Conservation (phyloP, 2,888 invertebrate genomes). For the Latrodectus elegans region DNA sequence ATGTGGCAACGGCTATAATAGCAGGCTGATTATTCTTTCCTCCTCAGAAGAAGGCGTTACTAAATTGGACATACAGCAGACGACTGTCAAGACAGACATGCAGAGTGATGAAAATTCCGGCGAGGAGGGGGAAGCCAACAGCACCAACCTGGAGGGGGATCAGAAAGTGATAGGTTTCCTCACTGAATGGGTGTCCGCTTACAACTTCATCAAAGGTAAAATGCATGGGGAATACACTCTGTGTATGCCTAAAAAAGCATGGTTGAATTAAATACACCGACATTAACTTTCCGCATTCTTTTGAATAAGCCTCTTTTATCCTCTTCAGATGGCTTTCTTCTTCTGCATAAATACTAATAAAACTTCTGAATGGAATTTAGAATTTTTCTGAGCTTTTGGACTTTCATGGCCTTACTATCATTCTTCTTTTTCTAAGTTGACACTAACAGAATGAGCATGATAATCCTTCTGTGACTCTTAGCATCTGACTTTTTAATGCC, state of each 20-base stretch:
- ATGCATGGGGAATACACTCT: not conserved
- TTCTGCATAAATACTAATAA: not conserved
- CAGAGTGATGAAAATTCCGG: conserved; percentile 73
- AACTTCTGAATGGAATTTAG: not conserved
- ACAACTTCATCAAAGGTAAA: conserved; percentile 83
- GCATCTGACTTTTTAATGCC: too few relatives aligned
- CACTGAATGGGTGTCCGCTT: conserved; percentile 83
- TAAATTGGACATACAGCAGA: conserved; percentile 42
- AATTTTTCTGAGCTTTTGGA: not conserved
- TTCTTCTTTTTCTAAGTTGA: too few relatives aligned
- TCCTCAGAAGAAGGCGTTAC: conserved; percentile 32
- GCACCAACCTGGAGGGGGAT: conserved; percentile 50
- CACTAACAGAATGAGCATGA: too few relatives aligned
- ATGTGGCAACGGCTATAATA: not conserved
- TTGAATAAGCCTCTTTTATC: too few relatives aligned
- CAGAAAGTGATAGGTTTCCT: conserved; percentile 79
- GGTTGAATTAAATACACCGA: not conserved
- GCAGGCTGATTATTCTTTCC: not conserved
- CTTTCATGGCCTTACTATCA: not conserved
- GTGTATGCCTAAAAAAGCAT: not conserved
- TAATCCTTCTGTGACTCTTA: too few relatives aligned
- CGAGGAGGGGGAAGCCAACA: conserved; percentile 54
- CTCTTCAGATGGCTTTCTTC: not conserved
- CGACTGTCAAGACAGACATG: conserved; percentile 74
- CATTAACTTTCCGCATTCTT: not conserved